Percentiles rank a stretch among this genome's conserved stretches.
Evolutionary conservation across 2,113 vertebrate species (phyloP).

Genomic region (Lophotis ruficrista): DNA sequence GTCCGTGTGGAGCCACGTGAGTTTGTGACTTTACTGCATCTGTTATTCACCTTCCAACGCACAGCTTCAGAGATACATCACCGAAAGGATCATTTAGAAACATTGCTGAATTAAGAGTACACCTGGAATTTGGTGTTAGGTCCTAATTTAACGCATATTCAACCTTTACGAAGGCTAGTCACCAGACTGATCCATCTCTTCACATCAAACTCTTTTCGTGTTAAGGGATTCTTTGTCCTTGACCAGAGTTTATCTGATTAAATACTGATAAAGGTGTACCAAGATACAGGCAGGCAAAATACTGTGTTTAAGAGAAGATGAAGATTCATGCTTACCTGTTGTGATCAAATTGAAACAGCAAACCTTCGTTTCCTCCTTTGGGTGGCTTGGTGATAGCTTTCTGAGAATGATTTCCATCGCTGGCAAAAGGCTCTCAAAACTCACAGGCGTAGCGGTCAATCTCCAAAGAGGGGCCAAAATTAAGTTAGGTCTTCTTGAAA

Average conservation of each 20-base stretch:
- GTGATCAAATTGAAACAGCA: not conserved
- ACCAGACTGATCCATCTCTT: not conserved
- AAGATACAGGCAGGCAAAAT: not conserved
- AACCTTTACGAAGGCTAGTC: not conserved
- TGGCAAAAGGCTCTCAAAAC: not conserved
- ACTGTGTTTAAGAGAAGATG: not conserved
- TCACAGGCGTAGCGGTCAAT: not conserved
- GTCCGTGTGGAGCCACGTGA: accelerated
- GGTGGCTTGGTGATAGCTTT: not conserved
- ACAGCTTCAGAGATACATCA: not conserved
- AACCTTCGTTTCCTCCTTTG: not conserved
- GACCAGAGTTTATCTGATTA: not conserved
- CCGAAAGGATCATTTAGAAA: not conserved
- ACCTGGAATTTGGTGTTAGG: not conserved
- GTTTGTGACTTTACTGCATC: not conserved
- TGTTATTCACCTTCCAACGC: not conserved
- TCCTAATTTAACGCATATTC: not conserved
- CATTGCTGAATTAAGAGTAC: not conserved
- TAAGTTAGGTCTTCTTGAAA: not conserved
- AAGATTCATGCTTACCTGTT: not conserved
- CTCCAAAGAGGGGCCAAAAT: not conserved
- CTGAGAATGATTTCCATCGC: not conserved
- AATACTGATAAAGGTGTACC: not conserved
- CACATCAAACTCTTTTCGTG: accelerated
- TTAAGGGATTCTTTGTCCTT: not conserved